Conservation (phyloP, 2,888 invertebrate genomes). For the Tolmerus cingulatus region DNA sequence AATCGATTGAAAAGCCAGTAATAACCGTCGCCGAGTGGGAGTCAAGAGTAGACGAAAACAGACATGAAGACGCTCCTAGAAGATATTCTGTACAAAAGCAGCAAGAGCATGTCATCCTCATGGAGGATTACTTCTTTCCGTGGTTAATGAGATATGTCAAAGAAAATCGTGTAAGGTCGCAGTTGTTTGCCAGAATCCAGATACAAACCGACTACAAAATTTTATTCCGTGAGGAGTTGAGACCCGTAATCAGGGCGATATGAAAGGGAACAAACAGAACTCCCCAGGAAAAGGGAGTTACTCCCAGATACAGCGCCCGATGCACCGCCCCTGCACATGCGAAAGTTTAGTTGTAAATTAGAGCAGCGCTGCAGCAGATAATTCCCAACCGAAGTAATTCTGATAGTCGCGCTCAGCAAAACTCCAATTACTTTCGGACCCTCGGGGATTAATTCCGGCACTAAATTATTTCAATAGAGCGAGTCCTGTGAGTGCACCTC, state of each 20-base stretch:
- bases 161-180: constrained; percentile 22
- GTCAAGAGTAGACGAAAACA: constrained; percentile 16
- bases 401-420: neutral
- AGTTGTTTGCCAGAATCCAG: neutral
- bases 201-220: constrained; percentile 4
- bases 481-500: neutral
- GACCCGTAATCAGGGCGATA: constrained; percentile 1
- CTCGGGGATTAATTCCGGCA: neutral
- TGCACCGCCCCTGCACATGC: neutral
- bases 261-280: neutral
- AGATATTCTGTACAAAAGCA: constrained; percentile 21
- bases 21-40: constrained; percentile 9
- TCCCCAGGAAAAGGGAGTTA: neutral
- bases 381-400: neutral
- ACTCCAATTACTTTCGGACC: neutral
- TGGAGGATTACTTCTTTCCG: constrained; percentile 34
- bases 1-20: constrained; percentile 28
- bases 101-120: constrained; percentile 10
- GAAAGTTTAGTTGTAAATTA: neutral
- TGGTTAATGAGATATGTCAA: constrained; percentile 43
- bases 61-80: constrained; percentile 10
- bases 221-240: constrained; percentile 11
- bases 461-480: neutral
- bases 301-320: neutral
- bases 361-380: neutral